phyloP scores from a whole-genome alignment of 92 coral and sea anemone genomes.

The Siderastrea siderea region DNA sequence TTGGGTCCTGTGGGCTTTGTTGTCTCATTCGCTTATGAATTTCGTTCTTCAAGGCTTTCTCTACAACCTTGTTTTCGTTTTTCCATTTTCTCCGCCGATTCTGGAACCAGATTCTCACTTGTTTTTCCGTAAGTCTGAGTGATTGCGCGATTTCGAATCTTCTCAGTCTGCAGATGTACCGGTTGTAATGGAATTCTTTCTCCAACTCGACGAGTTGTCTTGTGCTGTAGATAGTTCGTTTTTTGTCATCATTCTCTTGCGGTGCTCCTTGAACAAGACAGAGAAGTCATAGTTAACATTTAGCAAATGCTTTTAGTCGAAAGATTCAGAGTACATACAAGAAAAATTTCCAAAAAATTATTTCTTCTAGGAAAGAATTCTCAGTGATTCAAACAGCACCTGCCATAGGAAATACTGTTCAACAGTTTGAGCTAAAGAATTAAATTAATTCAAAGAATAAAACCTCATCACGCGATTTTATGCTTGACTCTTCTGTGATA shows the following conservation, averaged over 20 bases:
- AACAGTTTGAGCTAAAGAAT: too few relatives aligned
- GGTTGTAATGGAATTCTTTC: constrained; percentile 96
- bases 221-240: constrained; percentile 93
- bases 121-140: constrained; percentile 86
- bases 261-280: constrained; percentile 62
- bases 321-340: too few relatives aligned
- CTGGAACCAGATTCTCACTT: constrained; percentile 40
- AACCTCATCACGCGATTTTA: too few relatives aligned
- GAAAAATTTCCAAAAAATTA: too few relatives aligned
- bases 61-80: constrained; percentile 84
- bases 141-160: constrained; percentile 97
- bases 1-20: constrained; percentile 79
- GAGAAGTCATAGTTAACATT: too few relatives aligned
- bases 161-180: constrained; percentile 93
- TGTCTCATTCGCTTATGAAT: constrained; percentile 84
- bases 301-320: too few relatives aligned
- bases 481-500: too few relatives aligned
- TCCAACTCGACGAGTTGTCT: constrained; percentile 96
- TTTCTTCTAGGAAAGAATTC: too few relatives aligned
- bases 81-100: constrained; percentile 99
- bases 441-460: too few relatives aligned
- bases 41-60: constrained; percentile 87
- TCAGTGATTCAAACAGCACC: too few relatives aligned
- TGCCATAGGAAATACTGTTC: too few relatives aligned
- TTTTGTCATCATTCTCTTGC: constrained; percentile 79